A percentile compares a stretch with the other conserved stretches of the same genome.
These are phyloP conservation scores for Mamestra configurata DNA, from an alignment of 1,140 invertebrate genomes.

Conservation along the genomic window DNA sequence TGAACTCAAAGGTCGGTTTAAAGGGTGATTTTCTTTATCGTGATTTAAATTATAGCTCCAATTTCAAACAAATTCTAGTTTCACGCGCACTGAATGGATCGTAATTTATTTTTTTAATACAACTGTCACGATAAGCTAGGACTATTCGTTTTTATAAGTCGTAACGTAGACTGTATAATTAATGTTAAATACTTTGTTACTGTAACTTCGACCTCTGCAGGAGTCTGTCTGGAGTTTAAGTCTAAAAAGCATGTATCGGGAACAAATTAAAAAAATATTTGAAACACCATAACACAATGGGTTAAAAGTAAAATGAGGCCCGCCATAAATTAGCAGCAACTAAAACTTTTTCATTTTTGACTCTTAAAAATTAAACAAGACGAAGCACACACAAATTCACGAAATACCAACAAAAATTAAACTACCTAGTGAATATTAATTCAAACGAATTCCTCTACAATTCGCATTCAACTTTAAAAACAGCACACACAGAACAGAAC, in stretches of 20 bases:
- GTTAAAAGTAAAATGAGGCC: no score
- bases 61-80: conserved; percentile 25
- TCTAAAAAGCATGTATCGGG: no score
- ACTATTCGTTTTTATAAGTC: conserved; percentile 14
- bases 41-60: background rate
- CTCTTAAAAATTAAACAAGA: background rate
- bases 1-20: conserved; percentile 16
- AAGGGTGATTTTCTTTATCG: conserved; percentile 1
- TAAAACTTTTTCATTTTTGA: no score
- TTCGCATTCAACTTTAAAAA: conserved; percentile 23
- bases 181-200: background rate
- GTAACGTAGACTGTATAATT: background rate
- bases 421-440: background rate
- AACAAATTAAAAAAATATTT: no score
- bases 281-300: no score
- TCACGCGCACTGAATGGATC: background rate
- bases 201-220: background rate
- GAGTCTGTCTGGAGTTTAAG: no score
- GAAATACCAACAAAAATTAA: background rate
- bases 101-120: conserved; percentile 16
- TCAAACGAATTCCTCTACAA: conserved; percentile 5
- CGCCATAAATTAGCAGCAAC: no score
- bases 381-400: no score
- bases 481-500: background rate
- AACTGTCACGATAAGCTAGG: conserved; percentile 17